Conservation (phyloP, 1,140 invertebrate species). For the Lamellibrachia luymesi region DNA sequence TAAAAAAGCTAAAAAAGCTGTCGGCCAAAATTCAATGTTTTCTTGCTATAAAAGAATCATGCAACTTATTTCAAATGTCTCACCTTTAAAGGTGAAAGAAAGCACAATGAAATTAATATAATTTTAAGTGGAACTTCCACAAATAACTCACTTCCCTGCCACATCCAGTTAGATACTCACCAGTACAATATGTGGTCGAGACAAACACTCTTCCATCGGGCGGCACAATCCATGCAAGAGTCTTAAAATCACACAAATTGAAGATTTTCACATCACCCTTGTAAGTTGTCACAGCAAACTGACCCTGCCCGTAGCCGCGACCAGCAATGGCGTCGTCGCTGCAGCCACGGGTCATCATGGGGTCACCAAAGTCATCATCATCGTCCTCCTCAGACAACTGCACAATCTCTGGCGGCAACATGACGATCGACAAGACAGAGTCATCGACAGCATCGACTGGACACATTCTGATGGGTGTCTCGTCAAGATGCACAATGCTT, state of each 20-base stretch:
- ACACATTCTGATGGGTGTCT: slow-evolving; percentile 39
- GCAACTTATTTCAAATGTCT: too few relatives aligned
- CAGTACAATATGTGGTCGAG: slow-evolving; percentile 53
- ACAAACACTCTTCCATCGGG: slow-evolving; percentile 46
- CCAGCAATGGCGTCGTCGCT: slow-evolving; percentile 23
- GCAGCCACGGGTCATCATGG: slow-evolving; percentile 8
- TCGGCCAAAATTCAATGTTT: too few relatives aligned
- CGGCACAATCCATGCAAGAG: slow-evolving; percentile 43
- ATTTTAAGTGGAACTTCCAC: background rate
- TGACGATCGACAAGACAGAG: slow-evolving; percentile 36
- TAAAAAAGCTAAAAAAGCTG: too few relatives aligned
- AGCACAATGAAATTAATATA: background rate
- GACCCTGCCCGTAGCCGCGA: slow-evolving; percentile 35
- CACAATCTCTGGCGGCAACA: slow-evolving; percentile 47
- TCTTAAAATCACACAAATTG: slow-evolving; percentile 43
- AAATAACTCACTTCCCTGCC: background rate
- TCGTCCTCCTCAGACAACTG: slow-evolving; percentile 36
- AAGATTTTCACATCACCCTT: slow-evolving; percentile 48
- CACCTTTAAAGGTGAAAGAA: background rate
- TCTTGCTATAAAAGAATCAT: too few relatives aligned
- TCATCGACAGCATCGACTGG: slow-evolving; percentile 33
- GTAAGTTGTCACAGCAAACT: slow-evolving; percentile 45
- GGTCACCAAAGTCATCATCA: slow-evolving; percentile 27
- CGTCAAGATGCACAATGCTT: slow-evolving; percentile 44
- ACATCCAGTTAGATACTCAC: slow-evolving; percentile 34